Evolutionary conservation across 2,113 vertebrate species (phyloP), one percentile per base, ranked within the genome.

Genomic region (Pan paniscus): DNA sequence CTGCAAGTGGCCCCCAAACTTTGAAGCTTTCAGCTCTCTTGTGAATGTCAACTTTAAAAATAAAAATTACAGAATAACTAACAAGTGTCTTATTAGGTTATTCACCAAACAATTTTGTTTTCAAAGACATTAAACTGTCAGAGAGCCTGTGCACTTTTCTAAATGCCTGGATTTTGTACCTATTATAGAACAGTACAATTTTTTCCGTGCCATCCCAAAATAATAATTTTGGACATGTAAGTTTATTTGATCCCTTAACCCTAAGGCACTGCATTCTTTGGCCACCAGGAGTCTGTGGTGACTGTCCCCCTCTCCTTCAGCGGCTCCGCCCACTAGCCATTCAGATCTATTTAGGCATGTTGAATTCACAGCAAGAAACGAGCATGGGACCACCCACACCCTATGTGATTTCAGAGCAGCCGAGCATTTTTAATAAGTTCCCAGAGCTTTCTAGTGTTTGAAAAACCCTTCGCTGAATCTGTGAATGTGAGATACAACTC

Each of bases 41-140:
- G 82, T 20, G 18, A 79, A 96, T 81, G 9, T 75, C 48, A 95
- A 46, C 52, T 64, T 87, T 96, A 43, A 89, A 95, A 72, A 72
- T 82, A 64, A 93, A 87, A 68, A 76, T 22, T 73, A 90, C 27
- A 81, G 57, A 78, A 67, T 25, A 57, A 35, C 82, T 64, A 59
- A 70, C 79, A 67, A 80, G 30, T 30, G 12, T 72, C 32, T 79
- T 68, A 46, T 40, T 43, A 68, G 17, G 40, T 52, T 23, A 35
- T 80, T 46, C 57, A 73, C 43, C 27, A 64, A 86, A 81, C 30
- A 27, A 6, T 40, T 57, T 64, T 68, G 6, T 64, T 94, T 93
- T 25, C 17, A 92, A 90, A 95, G 67, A 55, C 32, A 38, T 48
- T n/a, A 72, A 25, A 55, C 25, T 18, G 38, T 38, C 6, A 76